A percentile compares a stretch with the other conserved stretches of the same genome.
These are phyloP conservation scores for Cololabis saira DNA, from an alignment of 2,113 vertebrate genomes.

Conservation along the genomic window DNA sequence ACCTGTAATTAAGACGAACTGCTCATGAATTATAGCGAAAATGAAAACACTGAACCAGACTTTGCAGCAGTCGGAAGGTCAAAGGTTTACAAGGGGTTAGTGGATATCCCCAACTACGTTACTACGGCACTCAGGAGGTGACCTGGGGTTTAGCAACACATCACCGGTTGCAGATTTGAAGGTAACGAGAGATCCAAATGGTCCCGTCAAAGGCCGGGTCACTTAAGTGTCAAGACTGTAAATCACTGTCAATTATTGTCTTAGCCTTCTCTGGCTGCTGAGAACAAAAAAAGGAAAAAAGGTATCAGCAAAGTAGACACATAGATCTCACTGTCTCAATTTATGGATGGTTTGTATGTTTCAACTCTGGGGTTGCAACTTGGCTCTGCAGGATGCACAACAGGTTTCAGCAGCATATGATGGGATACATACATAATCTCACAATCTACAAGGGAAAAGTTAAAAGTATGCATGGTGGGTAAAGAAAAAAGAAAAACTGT, in stretches of 20 bases:
- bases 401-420: no score
- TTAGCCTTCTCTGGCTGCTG: conserved; percentile 16
- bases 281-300: conserved; percentile 53
- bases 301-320: conserved; percentile 49
- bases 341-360: conserved; percentile 41
- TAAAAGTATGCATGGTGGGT: conserved; percentile 13
- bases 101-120: conserved; percentile 28
- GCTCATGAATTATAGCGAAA: conserved; percentile 23
- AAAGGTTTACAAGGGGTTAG: conserved; percentile 60
- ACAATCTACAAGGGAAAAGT: background rate
- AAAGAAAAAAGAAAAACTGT: conserved; percentile 12
- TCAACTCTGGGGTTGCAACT: no score
- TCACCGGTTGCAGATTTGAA: conserved; percentile 15
- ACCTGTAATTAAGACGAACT: conserved; percentile 15
- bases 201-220: conserved; percentile 32
- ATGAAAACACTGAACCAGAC: conserved; percentile 39
- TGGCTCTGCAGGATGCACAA: no score
- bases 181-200: conserved; percentile 48
- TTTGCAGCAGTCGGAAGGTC: conserved; percentile 30
- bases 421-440: no score
- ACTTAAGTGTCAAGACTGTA: conserved; percentile 54
- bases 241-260: conserved; percentile 68
- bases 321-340: conserved; percentile 5
- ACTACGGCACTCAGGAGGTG: conserved; percentile 25
- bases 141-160: conserved; percentile 31